Evolutionary conservation across 2,797 vertebrate genomes (phyloP).

Genomic region (Platalea minor): DNA sequence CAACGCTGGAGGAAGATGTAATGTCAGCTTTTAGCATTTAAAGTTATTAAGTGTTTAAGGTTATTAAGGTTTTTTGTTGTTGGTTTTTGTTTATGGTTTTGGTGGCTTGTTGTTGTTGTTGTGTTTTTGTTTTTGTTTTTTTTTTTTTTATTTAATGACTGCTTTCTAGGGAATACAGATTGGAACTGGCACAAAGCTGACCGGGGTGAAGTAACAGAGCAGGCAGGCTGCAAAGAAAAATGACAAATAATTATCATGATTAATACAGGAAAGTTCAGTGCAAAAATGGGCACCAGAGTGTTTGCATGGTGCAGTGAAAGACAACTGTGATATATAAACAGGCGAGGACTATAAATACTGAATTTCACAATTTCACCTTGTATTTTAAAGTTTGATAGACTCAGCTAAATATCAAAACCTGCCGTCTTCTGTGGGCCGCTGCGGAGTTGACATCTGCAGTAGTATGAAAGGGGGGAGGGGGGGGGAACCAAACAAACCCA

Average conservation of each 20-base stretch:
- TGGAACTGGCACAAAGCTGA: neutral
- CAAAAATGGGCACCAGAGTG: neutral
- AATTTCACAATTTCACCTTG: slow-evolving; percentile 13
- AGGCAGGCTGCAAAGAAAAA: slow-evolving; percentile 8
- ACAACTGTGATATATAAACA: slow-evolving; percentile 49
- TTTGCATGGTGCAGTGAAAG: slow-evolving; percentile 5
- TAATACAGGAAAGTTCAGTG: slow-evolving; percentile 3
- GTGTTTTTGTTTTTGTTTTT: neutral
- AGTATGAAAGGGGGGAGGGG: neutral
- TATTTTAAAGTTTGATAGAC: slow-evolving; percentile 62
- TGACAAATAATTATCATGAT: neutral
- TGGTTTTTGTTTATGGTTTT: neutral
- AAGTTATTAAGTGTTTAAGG: neutral
- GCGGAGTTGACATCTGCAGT: neutral
- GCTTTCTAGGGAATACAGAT: slow-evolving; percentile 43
- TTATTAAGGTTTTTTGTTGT: neutral
- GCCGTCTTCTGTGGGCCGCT: slow-evolving; percentile 21
- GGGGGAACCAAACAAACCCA: too few species aligned
- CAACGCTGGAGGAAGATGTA: neutral
- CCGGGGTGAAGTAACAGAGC: neutral
- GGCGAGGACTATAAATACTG: slow-evolving; percentile 56
- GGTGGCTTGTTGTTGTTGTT: neutral
- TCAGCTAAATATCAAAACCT: slow-evolving; percentile 63
- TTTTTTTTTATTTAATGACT: neutral
- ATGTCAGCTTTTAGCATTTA: neutral